Evolutionary conservation across 2,113 vertebrate genomes (phyloP), one percentile per base, ranked within the genome.

Genomic region (Gobio gobio): DNA sequence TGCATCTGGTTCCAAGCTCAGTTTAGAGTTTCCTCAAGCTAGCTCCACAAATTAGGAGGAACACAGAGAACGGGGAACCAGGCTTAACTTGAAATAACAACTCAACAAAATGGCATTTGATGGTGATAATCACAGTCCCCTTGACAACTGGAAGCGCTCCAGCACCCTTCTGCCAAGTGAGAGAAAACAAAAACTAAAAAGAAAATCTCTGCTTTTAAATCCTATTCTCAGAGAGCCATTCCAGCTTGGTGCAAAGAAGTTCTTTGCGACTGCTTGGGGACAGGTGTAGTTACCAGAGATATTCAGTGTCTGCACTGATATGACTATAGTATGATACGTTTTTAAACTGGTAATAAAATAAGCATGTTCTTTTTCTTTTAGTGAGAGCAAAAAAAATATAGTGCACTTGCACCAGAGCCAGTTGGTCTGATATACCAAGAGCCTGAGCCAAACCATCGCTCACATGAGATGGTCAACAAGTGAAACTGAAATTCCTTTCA

Each of bases 1-100:
- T 91, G 90, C 93, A 94, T 91, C 91, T 93, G 93, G 94, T 94
- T 90, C 90, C 86, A 45, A 83, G 84, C 90, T 91, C 91, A 89
- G 93, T 94, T 91, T 94, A 89, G 91, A 90, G 89, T 94, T 94
- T 91, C 91, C 58, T 86, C 66, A 76, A 68, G 33, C 74, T 84
- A 73, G 54, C 85, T 49, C 40, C 58, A 47, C 68, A 85, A 90
- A 89, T 86, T 70, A 89, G 83, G 83, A 89, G 86, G 80, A 91
- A 92, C 82, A 85, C 73, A 22, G 89, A 83, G 87, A 92, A 90
- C 82, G 61, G 59, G 51, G 58, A 70, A 87, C 86, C 87, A 86
- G 91, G 89, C 83, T 51, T 36, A 76, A 83, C 83, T 90, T 88
- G 77, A 82, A 91, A 89, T 84, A 87, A 83, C 49, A 76, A 84